Conservation (phyloP, 2,888 invertebrate genomes). For the Drosophila setosimentum region DNA sequence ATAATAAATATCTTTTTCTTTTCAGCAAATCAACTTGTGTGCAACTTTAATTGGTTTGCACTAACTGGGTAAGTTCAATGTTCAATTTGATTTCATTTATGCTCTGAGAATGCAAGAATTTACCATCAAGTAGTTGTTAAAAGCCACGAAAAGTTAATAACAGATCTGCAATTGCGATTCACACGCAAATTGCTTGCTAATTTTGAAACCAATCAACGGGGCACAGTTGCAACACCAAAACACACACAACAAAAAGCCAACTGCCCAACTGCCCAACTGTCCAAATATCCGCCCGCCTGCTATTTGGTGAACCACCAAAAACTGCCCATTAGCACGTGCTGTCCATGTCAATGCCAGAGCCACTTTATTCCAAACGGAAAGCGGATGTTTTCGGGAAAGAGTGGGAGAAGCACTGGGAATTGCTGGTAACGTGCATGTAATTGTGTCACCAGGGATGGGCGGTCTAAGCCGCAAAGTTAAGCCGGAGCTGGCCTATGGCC, state of each 20-base stretch:
- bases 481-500: constrained; percentile 68
- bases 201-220: constrained; percentile 45
- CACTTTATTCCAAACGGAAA: constrained; percentile 44
- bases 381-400: constrained; percentile 3
- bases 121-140: neutral
- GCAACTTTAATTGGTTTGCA: neutral
- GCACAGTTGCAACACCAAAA: constrained; percentile 26
- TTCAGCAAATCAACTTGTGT: neutral
- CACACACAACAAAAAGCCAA: constrained; percentile 14
- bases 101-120: neutral
- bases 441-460: constrained; percentile 67
- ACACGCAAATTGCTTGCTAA: constrained; percentile 55
- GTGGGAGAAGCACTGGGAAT: constrained; percentile 2
- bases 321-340: constrained; percentile 76
- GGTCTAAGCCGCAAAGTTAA: constrained; percentile 63
- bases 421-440: constrained; percentile 70
- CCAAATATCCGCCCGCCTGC: constrained; percentile 4
- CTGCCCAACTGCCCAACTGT: constrained; percentile 19
- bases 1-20: neutral
- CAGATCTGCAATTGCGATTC: constrained; percentile 31
- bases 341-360: constrained; percentile 69
- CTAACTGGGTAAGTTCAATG: neutral
- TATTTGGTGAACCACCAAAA: constrained; percentile 40
- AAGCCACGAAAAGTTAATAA: constrained; percentile 7
- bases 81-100: neutral